These are phyloP conservation scores for Nudaria mundana DNA, from an alignment of 2,888 invertebrate genomes.

Conservation along the genomic window DNA sequence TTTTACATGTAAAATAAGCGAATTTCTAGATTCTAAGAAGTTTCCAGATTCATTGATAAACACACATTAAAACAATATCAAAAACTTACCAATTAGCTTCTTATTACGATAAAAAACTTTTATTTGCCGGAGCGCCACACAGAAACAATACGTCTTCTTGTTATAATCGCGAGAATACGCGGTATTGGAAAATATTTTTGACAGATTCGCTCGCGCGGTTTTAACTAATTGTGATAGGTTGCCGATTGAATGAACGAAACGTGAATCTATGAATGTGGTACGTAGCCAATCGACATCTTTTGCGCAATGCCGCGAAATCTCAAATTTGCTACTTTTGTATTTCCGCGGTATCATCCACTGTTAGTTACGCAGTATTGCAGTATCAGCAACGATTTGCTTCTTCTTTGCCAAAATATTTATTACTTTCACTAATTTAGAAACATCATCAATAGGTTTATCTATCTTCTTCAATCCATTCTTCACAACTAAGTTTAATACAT, in stretches of 20 bases:
- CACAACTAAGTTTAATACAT: neutral
- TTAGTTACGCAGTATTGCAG: neutral
- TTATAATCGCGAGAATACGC: constrained; percentile 1
- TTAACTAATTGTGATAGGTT: neutral
- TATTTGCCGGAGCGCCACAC: neutral
- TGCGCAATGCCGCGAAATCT: neutral
- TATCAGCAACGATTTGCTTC: constrained; percentile 2
- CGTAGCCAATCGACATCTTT: neutral
- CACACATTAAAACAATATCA: neutral
- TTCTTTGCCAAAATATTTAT: constrained; percentile 11
- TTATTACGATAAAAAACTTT: neutral
- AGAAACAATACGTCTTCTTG: constrained; percentile 1
- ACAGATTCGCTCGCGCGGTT: neutral
- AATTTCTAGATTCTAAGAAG: neutral
- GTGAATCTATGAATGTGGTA: neutral
- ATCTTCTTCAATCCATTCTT: neutral
- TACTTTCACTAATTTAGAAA: constrained; percentile 4
- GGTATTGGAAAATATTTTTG: constrained; percentile 1
- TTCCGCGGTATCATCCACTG: neutral
- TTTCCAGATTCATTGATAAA: neutral
- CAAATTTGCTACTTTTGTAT: neutral
- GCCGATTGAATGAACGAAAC: neutral
- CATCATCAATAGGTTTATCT: neutral
- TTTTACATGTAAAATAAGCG: neutral
- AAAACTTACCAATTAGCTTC: constrained; percentile 1